phyloP scores from a whole-genome alignment of 2,113 vertebrate species.

The Leiothrix lutea region DNA sequence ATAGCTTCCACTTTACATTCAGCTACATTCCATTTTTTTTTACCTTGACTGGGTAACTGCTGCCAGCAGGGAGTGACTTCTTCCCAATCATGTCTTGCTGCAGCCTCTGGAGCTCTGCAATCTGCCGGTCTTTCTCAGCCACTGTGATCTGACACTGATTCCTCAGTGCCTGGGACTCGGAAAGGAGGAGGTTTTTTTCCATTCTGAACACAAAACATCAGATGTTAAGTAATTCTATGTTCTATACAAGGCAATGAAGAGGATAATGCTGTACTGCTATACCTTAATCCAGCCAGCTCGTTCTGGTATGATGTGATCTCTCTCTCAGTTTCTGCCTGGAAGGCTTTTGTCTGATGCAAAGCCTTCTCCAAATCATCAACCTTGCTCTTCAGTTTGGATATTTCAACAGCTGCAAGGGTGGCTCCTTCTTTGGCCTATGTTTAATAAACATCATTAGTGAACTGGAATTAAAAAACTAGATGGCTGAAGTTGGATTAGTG shows the following conservation, averaged over 20 bases:
- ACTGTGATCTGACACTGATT: conserved; percentile 39
- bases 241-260: background rate
- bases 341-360: conserved; percentile 59
- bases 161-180: conserved; percentile 62
- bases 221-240: background rate
- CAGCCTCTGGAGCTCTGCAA: conserved; percentile 63
- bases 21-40: background rate
- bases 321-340: conserved; percentile 56
- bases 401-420: conserved; percentile 55
- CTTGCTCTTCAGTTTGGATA: conserved; percentile 63
- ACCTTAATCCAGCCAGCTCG: conserved; percentile 74
- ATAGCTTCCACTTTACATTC: background rate
- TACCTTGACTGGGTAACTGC: conserved; percentile 59
- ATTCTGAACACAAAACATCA: conserved; percentile 54
- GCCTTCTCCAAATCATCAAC: conserved; percentile 72
- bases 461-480: background rate
- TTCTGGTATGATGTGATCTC: conserved; percentile 63
- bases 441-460: conserved; percentile 6
- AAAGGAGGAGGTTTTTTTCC: conserved; percentile 68
- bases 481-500: background rate
- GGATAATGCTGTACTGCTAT: background rate
- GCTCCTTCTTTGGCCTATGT: conserved; percentile 64
- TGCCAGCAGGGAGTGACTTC: background rate
- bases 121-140: conserved; percentile 65
- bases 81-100: conserved; percentile 8